Conservation (phyloP, 2,888 invertebrate genomes). For the Ernsta delagoae region DNA sequence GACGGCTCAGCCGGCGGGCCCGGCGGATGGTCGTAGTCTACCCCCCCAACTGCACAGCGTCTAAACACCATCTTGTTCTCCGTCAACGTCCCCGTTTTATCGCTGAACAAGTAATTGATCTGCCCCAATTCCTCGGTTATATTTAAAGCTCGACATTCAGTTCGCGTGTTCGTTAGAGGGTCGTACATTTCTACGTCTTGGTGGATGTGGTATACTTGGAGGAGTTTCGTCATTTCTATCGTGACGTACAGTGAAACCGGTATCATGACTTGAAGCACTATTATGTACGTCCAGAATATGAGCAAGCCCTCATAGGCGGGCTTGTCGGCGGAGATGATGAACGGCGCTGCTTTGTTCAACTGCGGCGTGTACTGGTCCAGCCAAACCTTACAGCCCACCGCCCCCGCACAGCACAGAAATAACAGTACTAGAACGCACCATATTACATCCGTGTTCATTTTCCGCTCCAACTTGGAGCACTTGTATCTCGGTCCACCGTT, state of each 20-base stretch:
- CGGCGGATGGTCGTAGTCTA: slow-evolving; percentile 94
- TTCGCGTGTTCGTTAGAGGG: slow-evolving; percentile 89
- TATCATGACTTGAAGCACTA: slow-evolving; percentile 98
- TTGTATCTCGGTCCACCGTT: slow-evolving; percentile 98
- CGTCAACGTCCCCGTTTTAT: slow-evolving; percentile 98
- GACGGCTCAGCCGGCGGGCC: slow-evolving; percentile 88
- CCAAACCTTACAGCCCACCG: slow-evolving; percentile 96
- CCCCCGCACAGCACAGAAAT: slow-evolving; percentile 95
- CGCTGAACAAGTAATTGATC: slow-evolving; percentile 95
- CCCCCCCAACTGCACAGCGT: slow-evolving; percentile 94
- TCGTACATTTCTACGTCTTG: slow-evolving; percentile 96
- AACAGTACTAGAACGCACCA: slow-evolving; percentile 98
- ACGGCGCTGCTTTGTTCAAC: slow-evolving; percentile 86
- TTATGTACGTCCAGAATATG: slow-evolving; percentile 98
- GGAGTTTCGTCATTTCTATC: slow-evolving; percentile 97
- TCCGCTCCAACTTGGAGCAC: slow-evolving; percentile 94
- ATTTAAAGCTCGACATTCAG: slow-evolving; percentile 95
- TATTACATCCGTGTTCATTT: slow-evolving; percentile 98
- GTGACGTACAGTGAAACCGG: slow-evolving; percentile 98
- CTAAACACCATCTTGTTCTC: slow-evolving; percentile 99
- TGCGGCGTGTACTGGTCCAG: slow-evolving; percentile 82
- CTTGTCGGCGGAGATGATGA: slow-evolving; percentile 86
- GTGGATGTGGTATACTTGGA: slow-evolving; percentile 98
- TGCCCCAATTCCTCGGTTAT: slow-evolving; percentile 99
- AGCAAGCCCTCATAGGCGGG: slow-evolving; percentile 91